Conservation (phyloP, 2,888 invertebrate species). For the Empis stercorea region DNA sequence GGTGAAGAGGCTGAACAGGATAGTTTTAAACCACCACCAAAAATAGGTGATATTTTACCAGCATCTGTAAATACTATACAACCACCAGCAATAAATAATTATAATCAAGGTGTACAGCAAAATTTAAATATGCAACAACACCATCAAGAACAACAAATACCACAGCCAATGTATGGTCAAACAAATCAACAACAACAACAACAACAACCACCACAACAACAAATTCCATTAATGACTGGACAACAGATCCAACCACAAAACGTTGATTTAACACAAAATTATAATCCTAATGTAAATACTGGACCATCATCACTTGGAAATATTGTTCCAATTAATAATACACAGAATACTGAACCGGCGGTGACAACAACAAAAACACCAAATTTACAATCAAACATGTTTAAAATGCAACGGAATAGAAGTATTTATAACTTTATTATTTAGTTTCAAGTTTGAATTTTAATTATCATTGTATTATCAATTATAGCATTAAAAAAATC, state of each 20-base stretch:
- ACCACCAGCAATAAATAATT: not conserved
- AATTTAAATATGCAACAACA: no score
- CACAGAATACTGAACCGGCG: conserved; percentile 4
- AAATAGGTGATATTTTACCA: conserved; percentile 44
- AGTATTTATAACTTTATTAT: conserved; percentile 46
- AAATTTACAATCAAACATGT: conserved; percentile 50
- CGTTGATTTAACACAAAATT: not conserved
- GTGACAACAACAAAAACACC: conserved; percentile 25
- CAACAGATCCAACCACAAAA: conserved; percentile 7
- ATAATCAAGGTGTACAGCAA: no score
- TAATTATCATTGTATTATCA: conserved; percentile 5
- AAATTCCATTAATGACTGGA: conserved; percentile 7
- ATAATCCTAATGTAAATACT: no score
- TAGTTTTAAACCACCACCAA: conserved; percentile 54
- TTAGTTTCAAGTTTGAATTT: not conserved
- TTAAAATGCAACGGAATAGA: conserved; percentile 64
- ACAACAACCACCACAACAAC: conserved; percentile 9
- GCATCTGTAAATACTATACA: no score
- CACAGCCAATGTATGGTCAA: not conserved
- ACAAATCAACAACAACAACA: not conserved
- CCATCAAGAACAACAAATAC: not conserved
- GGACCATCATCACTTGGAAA: not conserved
- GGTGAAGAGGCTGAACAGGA: conserved; percentile 47
- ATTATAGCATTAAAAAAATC: conserved; percentile 63
- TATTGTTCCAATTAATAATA: conserved; percentile 1